Evolutionary conservation across 2,797 vertebrate genomes (phyloP).

Genomic region (Oryzias sinensis): DNA sequence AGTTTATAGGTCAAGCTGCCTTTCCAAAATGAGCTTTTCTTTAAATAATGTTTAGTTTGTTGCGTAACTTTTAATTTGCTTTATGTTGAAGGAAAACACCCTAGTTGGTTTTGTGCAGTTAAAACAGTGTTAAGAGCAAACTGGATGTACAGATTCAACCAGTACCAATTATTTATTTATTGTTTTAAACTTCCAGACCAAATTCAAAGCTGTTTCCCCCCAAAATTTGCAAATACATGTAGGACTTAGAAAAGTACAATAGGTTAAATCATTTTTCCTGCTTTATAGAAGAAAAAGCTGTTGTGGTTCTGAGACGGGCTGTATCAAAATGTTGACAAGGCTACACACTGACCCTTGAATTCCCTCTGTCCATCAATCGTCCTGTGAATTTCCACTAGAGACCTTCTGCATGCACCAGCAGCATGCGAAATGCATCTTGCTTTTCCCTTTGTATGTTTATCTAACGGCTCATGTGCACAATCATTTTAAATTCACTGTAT

Average conservation of each 20-base stretch:
- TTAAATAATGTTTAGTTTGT: too few relatives aligned
- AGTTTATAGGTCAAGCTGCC: too few relatives aligned
- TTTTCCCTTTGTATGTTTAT: conserved; percentile 21
- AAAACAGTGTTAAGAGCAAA: too few relatives aligned
- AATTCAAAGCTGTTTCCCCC: not conserved
- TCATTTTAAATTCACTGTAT: conserved; percentile 10
- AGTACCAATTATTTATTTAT: too few relatives aligned
- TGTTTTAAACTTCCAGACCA: too few relatives aligned
- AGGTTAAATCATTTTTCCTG: not conserved
- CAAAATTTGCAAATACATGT: not conserved
- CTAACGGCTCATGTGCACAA: conserved; percentile 10
- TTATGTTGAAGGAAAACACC: too few relatives aligned
- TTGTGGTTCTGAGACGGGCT: conserved; percentile 21
- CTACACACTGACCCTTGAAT: conserved; percentile 22
- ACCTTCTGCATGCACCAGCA: conserved; percentile 21
- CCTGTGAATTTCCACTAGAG: conserved; percentile 12
- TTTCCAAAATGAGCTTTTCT: too few relatives aligned
- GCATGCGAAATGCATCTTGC: conserved; percentile 15
- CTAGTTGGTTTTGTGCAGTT: too few relatives aligned
- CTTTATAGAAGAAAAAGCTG: conserved; percentile 10
- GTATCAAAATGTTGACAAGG: conserved; percentile 21
- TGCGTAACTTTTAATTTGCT: too few relatives aligned
- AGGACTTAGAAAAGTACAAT: not conserved
- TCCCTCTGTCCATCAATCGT: conserved; percentile 11
- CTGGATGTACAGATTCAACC: too few relatives aligned